Evolutionary conservation across 2,113 vertebrate genomes (phyloP).

Genomic region (Pelmatolapia mariae): DNA sequence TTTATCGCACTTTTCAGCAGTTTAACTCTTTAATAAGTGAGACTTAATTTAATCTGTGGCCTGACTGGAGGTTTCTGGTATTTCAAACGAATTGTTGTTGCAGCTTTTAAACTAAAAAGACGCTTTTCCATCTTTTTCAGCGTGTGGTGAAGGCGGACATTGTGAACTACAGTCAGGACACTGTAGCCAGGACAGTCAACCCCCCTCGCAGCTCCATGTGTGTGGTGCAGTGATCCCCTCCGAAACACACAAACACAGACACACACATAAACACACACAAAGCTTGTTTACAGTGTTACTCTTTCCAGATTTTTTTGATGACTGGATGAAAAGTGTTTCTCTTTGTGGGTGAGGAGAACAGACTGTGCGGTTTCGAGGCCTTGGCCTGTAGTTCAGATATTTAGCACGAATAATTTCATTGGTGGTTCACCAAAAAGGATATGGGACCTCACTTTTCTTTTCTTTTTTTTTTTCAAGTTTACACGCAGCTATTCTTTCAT

Average conservation of each 20-base stretch:
- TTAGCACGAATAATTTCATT: conserved; percentile 13
- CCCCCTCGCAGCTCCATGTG: conserved; percentile 95
- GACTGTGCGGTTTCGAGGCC: conserved; percentile 17
- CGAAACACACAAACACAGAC: background rate
- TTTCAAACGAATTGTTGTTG: background rate
- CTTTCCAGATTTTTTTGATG: background rate
- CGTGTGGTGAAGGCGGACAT: conserved; percentile 97
- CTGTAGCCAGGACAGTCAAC: conserved; percentile 81
- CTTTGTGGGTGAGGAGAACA: conserved; percentile 29
- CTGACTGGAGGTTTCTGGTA: background rate
- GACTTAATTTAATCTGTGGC: background rate
- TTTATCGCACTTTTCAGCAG: background rate
- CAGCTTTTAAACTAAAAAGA: background rate
- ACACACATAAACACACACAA: background rate
- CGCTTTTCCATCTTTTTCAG: conserved; percentile 62
- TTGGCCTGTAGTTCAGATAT: conserved; percentile 24
- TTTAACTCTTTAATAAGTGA: background rate
- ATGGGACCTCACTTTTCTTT: background rate
- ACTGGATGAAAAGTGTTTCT: conserved; percentile 11
- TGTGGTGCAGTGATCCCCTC: conserved; percentile 62
- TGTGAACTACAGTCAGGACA: conserved; percentile 98
- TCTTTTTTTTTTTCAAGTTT: conserved; percentile 24
- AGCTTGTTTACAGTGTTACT: conserved; percentile 50
- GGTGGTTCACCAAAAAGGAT: conserved; percentile 20
- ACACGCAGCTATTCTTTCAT: conserved; percentile 42